phyloP scores from a whole-genome alignment of 2,113 vertebrate species.

The Lepus europaeus region DNA sequence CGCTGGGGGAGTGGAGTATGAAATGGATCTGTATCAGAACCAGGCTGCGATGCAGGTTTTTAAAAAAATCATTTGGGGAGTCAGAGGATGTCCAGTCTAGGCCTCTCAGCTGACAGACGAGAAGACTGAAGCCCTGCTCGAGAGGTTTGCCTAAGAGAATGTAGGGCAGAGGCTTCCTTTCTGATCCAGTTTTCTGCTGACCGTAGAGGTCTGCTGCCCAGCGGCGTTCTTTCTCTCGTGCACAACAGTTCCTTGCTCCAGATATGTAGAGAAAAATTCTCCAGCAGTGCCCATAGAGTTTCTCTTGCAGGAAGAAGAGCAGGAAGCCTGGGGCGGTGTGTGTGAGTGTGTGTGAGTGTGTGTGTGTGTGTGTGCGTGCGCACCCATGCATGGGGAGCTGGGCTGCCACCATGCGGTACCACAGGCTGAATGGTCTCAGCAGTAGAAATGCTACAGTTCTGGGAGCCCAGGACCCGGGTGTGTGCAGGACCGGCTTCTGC shows the following conservation, averaged over 20 bases:
- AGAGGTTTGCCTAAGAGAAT: not conserved
- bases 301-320: not conserved
- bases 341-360: not conserved
- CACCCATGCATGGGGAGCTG: not conserved
- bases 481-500: not conserved
- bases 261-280: not conserved
- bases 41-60: not conserved
- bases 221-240: not conserved
- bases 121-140: not conserved
- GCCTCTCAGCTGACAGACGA: not conserved
- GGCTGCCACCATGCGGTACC: not conserved
- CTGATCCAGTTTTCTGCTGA: not conserved
- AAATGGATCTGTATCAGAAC: not conserved
- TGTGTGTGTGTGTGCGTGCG: not conserved
- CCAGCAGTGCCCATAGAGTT: not conserved
- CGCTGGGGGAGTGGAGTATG: not conserved
- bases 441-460: not conserved
- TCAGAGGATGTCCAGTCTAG: not conserved
- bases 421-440: not conserved
- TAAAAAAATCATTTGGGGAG: not conserved
- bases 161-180: not conserved
- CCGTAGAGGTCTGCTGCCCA: not conserved
- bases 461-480: not conserved
- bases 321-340: not conserved
- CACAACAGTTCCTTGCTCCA: not conserved